A percentile compares a stretch with the other conserved stretches of the same genome.
phyloP scores from a whole-genome alignment of 64 coral and sea anemone genomes.

The Stichodactyla helianthus region DNA sequence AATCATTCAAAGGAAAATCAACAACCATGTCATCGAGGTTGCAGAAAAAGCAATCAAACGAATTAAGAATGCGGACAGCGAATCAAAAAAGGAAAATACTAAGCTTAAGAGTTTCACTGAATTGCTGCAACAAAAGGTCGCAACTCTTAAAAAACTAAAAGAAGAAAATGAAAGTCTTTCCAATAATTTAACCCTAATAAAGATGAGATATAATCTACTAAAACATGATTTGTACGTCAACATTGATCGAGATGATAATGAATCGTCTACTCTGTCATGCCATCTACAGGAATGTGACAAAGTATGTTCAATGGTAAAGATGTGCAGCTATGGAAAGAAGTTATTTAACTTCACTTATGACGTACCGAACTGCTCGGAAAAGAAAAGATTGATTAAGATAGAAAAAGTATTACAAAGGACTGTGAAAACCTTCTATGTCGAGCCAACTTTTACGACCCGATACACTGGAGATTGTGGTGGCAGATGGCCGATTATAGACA shows the following conservation, averaged over 20 bases:
- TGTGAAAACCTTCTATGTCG: neutral
- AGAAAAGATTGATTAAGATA: neutral
- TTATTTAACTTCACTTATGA: neutral
- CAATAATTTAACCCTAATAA: neutral
- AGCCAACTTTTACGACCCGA: neutral
- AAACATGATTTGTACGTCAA: neutral
- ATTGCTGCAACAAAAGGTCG: neutral
- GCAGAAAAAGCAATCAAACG: neutral
- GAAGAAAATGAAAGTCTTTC: neutral
- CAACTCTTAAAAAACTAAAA: neutral
- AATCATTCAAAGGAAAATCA: neutral
- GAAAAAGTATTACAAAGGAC: neutral
- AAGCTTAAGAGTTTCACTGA: neutral
- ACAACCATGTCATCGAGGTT: neutral
- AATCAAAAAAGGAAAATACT: neutral
- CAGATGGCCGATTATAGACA: neutral
- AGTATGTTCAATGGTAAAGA: neutral
- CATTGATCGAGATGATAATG: neutral
- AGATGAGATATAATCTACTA: neutral
- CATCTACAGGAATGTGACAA: neutral
- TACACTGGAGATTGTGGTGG: slow-evolving; percentile 9
- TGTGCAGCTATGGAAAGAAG: neutral
- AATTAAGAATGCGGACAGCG: neutral
- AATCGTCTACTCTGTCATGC: neutral
- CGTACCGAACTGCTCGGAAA: neutral